These are phyloP conservation scores for Penaeus vannamei DNA, from an alignment of 1,140 invertebrate species.

Conservation along the genomic window DNA sequence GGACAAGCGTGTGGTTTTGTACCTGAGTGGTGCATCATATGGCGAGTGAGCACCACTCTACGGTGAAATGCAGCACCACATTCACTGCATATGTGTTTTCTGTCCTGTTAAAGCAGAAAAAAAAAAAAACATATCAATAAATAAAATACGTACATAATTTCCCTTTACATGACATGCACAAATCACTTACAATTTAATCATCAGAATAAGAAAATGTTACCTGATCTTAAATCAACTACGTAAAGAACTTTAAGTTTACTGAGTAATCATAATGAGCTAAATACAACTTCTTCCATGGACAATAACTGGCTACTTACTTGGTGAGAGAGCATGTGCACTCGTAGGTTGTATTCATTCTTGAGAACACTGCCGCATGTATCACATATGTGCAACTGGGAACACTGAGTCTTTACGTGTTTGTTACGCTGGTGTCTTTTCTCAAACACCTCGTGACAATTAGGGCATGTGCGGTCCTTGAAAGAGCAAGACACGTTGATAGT, in stretches of 20 bases:
- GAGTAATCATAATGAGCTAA: not conserved
- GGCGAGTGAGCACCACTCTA: slow-evolving; percentile 17
- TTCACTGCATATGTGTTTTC: slow-evolving; percentile 42
- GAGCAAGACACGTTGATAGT: not conserved
- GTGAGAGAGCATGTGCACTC: slow-evolving; percentile 56
- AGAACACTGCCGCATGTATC: slow-evolving; percentile 34
- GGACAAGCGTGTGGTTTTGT: slow-evolving; percentile 50
- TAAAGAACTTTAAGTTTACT: too few species aligned
- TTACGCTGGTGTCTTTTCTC: slow-evolving; percentile 58
- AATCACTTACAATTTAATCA: too few species aligned
- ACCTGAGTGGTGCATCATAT: slow-evolving; percentile 53
- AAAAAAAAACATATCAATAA: not conserved
- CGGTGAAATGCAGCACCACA: slow-evolving; percentile 55
- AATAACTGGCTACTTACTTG: slow-evolving; percentile 33
- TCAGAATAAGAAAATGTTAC: too few species aligned
- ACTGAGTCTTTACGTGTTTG: slow-evolving; percentile 54
- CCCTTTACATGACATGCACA: not conserved
- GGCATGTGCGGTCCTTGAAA: slow-evolving; percentile 58
- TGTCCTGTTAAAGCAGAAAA: not conserved
- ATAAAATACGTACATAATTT: not conserved
- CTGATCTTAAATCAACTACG: too few species aligned
- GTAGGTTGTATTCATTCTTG: slow-evolving; percentile 54
- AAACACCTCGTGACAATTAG: slow-evolving; percentile 53
- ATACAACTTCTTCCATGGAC: not conserved
- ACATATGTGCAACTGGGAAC: slow-evolving; percentile 43